These are phyloP conservation scores for Leucophenga maculata DNA, from an alignment of 2,888 invertebrate species.

Conservation along the genomic window DNA sequence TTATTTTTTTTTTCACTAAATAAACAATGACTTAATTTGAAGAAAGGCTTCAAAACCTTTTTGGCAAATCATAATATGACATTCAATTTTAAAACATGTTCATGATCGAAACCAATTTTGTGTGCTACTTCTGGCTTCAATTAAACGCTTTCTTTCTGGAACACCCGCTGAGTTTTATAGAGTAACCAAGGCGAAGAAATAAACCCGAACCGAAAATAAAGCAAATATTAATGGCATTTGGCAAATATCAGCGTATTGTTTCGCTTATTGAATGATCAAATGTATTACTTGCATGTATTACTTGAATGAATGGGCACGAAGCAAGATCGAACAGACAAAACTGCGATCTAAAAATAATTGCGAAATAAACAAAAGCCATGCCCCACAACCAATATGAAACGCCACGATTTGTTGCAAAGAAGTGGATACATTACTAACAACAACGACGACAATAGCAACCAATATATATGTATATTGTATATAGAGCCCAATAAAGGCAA, in stretches of 20 bases:
- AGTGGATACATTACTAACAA: slow-evolving; percentile 11
- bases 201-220: neutral
- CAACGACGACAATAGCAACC: neutral
- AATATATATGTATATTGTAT: neutral
- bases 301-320: too few relatives aligned
- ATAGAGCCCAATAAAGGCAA: neutral
- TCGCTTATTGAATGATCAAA: too few relatives aligned
- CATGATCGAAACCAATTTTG: too few relatives aligned
- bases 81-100: neutral
- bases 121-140: neutral
- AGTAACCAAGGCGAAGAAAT: slow-evolving; percentile 17
- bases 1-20: too few relatives aligned
- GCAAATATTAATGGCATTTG: slow-evolving; percentile 6
- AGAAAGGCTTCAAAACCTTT: too few relatives aligned
- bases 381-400: slow-evolving; percentile 1
- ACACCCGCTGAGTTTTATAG: too few relatives aligned
- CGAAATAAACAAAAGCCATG: slow-evolving; percentile 11
- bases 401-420: slow-evolving; percentile 18
- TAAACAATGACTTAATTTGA: too few relatives aligned
- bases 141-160: neutral
- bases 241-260: neutral
- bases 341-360: neutral
- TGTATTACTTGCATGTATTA: too few relatives aligned
- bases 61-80: neutral
- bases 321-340: neutral